Conservation (phyloP, 2,888 invertebrate species). For the Agrypnus murinus region DNA sequence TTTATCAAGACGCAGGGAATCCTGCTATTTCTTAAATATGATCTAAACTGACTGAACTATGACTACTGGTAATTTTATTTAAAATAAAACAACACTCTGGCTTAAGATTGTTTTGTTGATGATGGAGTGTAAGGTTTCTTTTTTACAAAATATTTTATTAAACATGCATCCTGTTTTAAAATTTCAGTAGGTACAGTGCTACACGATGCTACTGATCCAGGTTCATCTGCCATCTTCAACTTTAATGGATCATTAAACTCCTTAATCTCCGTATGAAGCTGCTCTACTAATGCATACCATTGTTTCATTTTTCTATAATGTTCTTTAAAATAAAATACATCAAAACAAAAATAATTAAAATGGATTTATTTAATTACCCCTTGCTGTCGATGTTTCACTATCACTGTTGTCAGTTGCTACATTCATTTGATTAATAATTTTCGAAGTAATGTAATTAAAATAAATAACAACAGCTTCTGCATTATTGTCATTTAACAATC, state of each 20-base stretch:
- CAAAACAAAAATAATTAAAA: no score
- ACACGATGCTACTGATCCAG: neutral
- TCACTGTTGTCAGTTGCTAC: neutral
- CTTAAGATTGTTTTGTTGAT: no score
- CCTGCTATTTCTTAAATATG: no score
- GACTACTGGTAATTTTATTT: no score
- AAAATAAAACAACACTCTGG: no score
- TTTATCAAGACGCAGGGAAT: no score
- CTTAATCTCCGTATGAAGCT: neutral
- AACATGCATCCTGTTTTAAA: constrained; percentile 15
- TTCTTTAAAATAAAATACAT: constrained; percentile 1
- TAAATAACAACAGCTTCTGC: constrained; percentile 21
- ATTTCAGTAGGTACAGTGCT: constrained; percentile 20
- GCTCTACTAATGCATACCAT: constrained; percentile 22
- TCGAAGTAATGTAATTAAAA: constrained; percentile 1
- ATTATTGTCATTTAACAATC: constrained; percentile 17
- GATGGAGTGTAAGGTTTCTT: neutral
- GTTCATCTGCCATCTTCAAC: neutral
- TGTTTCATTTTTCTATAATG: constrained; percentile 35
- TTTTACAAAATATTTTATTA: constrained; percentile 27
- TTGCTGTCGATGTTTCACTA: neutral
- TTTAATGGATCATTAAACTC: neutral
- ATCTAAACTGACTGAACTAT: no score
- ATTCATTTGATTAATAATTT: constrained; percentile 17
- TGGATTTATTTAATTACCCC: neutral